Conservation (phyloP, 2,797 vertebrate genomes). For the Urophycis tenuis region DNA sequence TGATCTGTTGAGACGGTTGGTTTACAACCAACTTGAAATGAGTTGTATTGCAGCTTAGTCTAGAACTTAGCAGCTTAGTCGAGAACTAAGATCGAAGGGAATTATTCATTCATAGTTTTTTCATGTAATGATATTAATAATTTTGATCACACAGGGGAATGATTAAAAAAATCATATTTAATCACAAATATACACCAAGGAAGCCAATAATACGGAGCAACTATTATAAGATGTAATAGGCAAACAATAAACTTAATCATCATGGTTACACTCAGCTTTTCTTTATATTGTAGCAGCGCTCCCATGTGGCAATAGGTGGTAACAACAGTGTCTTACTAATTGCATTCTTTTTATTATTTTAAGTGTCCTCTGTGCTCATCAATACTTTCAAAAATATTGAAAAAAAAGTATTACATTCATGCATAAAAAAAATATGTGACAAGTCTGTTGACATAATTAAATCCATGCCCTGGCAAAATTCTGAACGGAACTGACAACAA, state of each 20-base stretch:
- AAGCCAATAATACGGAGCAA: background rate
- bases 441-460: background rate
- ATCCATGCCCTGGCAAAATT: background rate
- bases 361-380: background rate
- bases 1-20: background rate
- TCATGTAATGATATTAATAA: background rate
- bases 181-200: background rate
- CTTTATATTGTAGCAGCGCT: background rate
- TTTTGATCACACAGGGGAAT: background rate
- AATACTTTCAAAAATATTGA: background rate
- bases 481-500: background rate
- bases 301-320: background rate
- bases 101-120: no score
- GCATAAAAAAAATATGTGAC: background rate
- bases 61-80: no score
- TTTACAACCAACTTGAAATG: background rate
- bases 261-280: background rate
- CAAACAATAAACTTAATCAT: background rate
- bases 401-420: background rate
- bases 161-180: background rate
- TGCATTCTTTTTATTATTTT: background rate
- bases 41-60: background rate
- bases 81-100: background rate
- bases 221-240: background rate
- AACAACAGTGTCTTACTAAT: background rate